Conservation (phyloP, 2,113 vertebrate genomes). For the Serinus canaria region DNA sequence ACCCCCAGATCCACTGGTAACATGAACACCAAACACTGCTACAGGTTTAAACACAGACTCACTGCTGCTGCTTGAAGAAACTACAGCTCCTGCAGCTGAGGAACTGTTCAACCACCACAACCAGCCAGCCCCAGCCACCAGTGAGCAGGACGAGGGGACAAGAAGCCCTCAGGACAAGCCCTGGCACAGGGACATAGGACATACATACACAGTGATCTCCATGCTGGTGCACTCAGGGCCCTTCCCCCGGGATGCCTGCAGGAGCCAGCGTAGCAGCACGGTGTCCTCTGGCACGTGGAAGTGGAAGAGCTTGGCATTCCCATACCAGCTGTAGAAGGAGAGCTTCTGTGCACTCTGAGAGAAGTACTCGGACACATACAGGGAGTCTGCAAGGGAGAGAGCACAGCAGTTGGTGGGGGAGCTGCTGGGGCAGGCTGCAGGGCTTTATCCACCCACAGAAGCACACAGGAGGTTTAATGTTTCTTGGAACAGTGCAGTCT, state of each 20-base stretch:
- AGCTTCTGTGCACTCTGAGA: conserved; percentile 87
- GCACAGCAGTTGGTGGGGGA: not conserved
- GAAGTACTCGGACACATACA: conserved; percentile 83
- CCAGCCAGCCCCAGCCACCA: not conserved
- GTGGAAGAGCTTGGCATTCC: conserved; percentile 85
- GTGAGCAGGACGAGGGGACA: not conserved
- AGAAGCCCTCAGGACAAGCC: not conserved
- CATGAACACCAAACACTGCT: not conserved
- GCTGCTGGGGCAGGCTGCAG: not conserved
- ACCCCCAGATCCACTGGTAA: not conserved
- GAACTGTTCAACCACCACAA: not conserved
- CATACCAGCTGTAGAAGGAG: conserved; percentile 90
- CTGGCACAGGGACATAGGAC: not conserved
- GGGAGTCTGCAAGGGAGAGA: conserved; percentile 53
- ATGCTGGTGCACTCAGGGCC: conserved; percentile 75
- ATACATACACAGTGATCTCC: conserved; percentile 85
- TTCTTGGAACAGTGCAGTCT: not conserved
- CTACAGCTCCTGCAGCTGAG: not conserved
- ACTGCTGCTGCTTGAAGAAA: not conserved
- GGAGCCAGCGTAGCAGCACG: conserved; percentile 83
- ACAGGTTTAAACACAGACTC: not conserved
- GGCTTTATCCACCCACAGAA: not conserved
- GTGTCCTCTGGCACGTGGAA: conserved; percentile 88
- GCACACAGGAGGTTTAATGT: not conserved
- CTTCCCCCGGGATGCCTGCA: conserved; percentile 77